phyloP scores from a whole-genome alignment of 2,113 vertebrate genomes.

The Terrapene triunguis region DNA sequence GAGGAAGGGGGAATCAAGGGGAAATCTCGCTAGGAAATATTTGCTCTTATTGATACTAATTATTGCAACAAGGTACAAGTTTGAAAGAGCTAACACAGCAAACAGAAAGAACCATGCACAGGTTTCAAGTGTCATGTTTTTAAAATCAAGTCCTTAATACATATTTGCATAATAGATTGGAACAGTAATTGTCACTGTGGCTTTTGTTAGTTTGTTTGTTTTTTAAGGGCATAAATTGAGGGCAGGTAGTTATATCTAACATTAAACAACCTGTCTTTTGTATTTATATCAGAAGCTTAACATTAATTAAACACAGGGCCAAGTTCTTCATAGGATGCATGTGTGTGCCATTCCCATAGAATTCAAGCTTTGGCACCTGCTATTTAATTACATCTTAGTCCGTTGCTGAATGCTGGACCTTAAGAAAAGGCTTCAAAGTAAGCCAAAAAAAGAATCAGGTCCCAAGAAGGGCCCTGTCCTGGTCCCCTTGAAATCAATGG shows the following conservation, averaged over 20 bases:
- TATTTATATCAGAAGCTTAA: accelerated
- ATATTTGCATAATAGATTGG: background rate
- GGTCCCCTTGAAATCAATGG: background rate
- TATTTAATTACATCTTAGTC: background rate
- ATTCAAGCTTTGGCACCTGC: background rate
- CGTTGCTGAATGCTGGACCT: background rate
- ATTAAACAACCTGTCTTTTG: background rate
- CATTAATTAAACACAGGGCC: background rate
- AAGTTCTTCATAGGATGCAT: background rate
- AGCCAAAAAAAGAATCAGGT: background rate
- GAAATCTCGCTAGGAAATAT: background rate
- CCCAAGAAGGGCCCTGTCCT: background rate
- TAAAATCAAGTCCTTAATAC: background rate
- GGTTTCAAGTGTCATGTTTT: background rate
- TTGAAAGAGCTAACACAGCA: background rate
- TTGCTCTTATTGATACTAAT: background rate
- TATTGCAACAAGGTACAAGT: background rate
- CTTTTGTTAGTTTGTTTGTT: constrained; percentile 5
- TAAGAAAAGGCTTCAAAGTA: background rate
- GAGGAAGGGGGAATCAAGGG: background rate
- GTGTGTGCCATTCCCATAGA: background rate
- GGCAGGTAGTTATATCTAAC: background rate
- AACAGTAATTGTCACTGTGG: background rate
- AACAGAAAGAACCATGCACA: background rate
- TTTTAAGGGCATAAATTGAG: background rate